Percentiles rank a stretch among this genome's conserved stretches.
phyloP scores from a whole-genome alignment of 2,113 vertebrate genomes.

The Madoqua kirkii region DNA sequence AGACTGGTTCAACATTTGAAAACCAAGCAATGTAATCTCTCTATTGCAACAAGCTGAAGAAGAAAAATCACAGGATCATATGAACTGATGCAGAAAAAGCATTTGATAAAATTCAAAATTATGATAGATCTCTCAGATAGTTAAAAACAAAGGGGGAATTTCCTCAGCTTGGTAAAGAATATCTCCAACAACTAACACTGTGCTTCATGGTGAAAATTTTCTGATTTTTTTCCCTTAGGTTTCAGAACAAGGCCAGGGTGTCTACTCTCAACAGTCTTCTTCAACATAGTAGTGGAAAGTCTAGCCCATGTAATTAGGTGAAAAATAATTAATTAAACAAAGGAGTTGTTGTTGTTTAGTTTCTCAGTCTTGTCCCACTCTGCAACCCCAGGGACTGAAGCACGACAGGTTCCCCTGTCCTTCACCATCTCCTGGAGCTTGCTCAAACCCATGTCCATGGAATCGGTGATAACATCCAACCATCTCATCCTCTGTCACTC shows the following conservation, averaged over 20 bases:
- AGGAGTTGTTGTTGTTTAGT: background rate
- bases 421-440: background rate
- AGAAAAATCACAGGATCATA: background rate
- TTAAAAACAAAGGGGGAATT: background rate
- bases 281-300: background rate
- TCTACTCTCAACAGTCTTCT: background rate
- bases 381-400: background rate
- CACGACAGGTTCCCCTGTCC: fast-evolving
- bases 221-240: background rate
- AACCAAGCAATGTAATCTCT: background rate
- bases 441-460: background rate
- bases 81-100: background rate
- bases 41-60: background rate
- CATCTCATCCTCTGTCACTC: background rate
- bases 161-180: background rate
- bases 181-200: background rate
- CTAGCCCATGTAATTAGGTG: background rate
- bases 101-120: background rate
- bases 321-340: background rate
- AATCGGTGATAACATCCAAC: background rate
- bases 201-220: background rate
- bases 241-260: background rate
- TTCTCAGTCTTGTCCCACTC: background rate
- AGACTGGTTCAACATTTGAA: background rate
- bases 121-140: background rate